Evolutionary conservation across 1,140 invertebrate genomes (phyloP).

Genomic region (Ceratina australensis): DNA sequence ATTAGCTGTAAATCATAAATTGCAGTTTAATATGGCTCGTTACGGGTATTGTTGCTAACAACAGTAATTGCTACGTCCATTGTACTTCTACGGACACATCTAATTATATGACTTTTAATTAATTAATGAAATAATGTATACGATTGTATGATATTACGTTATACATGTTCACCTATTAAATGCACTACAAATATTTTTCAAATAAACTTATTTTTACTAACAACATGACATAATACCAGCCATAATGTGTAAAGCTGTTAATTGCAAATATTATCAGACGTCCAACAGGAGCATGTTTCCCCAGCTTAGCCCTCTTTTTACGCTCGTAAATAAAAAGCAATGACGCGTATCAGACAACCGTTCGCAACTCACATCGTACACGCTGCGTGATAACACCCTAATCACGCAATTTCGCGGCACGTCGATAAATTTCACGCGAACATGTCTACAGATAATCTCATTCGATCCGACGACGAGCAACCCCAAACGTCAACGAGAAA

Average conservation of each 20-base stretch:
- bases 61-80: not conserved
- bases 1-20: conserved; percentile 2
- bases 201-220: not conserved
- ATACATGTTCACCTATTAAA: too few relatives aligned
- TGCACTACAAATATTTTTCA: too few relatives aligned
- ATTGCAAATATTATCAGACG: not conserved
- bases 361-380: not conserved
- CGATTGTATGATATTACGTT: too few relatives aligned
- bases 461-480: not conserved
- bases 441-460: not conserved
- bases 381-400: not conserved
- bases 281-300: not conserved
- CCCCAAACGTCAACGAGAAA: conserved; percentile 19
- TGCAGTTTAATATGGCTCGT: not conserved
- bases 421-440: conserved; percentile 17
- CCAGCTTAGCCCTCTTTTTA: not conserved
- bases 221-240: not conserved
- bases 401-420: not conserved
- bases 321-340: not conserved
- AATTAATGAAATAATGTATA: not conserved
- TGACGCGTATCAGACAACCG: not conserved
- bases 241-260: not conserved
- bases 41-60: too few relatives aligned
- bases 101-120: not conserved
- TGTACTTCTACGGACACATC: not conserved